These are phyloP conservation scores for Aphelenchoides bicaudatus DNA, from an alignment of 2,888 invertebrate genomes.

Conservation along the genomic window DNA sequence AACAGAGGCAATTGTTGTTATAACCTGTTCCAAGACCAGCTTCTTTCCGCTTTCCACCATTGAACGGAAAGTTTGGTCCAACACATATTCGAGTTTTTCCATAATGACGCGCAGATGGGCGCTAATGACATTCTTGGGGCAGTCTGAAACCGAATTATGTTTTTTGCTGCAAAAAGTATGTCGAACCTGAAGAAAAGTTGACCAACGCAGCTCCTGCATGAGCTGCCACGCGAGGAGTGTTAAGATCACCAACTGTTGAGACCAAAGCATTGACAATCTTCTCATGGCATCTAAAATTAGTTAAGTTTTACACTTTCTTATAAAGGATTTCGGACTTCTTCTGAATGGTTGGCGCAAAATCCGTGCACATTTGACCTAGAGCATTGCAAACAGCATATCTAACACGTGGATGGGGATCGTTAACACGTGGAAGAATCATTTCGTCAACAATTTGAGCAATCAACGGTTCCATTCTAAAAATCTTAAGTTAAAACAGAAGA, in stretches of 20 bases:
- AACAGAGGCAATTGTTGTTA: conserved; percentile 77
- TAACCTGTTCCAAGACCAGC: conserved; percentile 84
- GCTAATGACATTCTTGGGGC: conserved; percentile 84
- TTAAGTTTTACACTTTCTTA: too few species aligned
- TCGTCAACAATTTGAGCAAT: conserved; percentile 86
- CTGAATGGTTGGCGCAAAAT: conserved; percentile 92
- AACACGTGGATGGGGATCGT: conserved; percentile 83
- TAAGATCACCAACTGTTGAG: conserved; percentile 81
- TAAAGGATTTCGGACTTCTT: too few species aligned
- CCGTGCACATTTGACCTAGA: conserved; percentile 78
- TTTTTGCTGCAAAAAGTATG: too few species aligned
- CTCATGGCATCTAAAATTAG: too few species aligned
- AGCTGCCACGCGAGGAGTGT: conserved; percentile 86
- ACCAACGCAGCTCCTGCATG: conserved; percentile 89
- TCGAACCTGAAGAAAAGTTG: conserved; percentile 99
- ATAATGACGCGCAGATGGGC: conserved; percentile 86
- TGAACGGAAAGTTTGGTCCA: conserved; percentile 84
- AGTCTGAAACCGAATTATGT: too few species aligned
- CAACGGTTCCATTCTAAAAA: conserved; percentile 94
- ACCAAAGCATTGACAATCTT: conserved; percentile 87
- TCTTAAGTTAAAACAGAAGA: conserved; percentile 65
- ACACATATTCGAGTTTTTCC: conserved; percentile 80
- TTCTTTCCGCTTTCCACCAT: conserved; percentile 89
- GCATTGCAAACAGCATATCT: conserved; percentile 97
- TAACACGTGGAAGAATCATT: conserved; percentile 79